Evolutionary conservation across 2,888 invertebrate species (phyloP), one percentile per base, ranked within the genome.

Genomic region (Stramonita haemastoma): DNA sequence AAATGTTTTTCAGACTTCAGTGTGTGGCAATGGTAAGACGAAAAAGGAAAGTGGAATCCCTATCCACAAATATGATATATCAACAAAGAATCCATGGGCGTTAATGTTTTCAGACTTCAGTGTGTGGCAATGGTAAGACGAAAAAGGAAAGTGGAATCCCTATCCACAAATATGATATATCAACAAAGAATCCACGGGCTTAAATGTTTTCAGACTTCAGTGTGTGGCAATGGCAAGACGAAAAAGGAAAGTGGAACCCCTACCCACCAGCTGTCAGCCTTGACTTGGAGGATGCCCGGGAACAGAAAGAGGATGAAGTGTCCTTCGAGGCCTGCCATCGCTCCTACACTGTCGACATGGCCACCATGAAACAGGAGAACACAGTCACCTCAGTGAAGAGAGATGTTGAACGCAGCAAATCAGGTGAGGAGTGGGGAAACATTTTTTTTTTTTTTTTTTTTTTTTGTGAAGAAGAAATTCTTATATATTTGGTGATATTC

Each of bases 191-290:
- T 46, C 46, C 46, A 46, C 8, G 46, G 46, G 46, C 46, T 5
- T 26, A 73, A 17, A 73, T 29, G 46, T n/a, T 88, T 89, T 29
- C 91, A 95, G 95, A 92, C 13, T 95, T 91, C 90, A 93, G 94
- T 89, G 89, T 93, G 2, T 95, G 95, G 95, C 92, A 94, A 88
- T 95, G 95, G 95, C 91, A 95, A 88, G 95, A 95, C 90, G 95
- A 95, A 70, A 90, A 92, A 15, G 93, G 92, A 8, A 92, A 92
- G 34, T 94, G 93, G 93, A 93, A 92, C 77, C 93, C 94, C 0
- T 95, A 95, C 90, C 83, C 87, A 34, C 90, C 93, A 0, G 77
- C 89, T 19, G 89, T 90, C 19, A 90, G 91, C 17, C 22, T 93
- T 8, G 91, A 92, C 0, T 89, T 95, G 34, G 95, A 95, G 89